Base-by-base conservation (phyloP, 2,797 vertebrate genomes). In the Coracias cyanogaster region DNA sequence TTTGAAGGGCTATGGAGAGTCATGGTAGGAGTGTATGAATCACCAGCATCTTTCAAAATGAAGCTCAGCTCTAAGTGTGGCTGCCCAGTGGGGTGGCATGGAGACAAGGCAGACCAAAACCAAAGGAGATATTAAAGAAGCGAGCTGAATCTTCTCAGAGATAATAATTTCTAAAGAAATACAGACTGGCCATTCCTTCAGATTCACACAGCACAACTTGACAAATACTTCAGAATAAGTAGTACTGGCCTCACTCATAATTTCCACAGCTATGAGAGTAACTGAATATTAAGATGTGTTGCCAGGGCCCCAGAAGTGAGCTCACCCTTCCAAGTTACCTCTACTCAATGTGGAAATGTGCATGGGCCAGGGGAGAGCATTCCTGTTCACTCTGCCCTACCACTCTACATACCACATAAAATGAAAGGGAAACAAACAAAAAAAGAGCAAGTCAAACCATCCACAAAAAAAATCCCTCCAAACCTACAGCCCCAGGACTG, bases 61-160 rank as follows among this genome's bases (percentile, higher is more conserved):
- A 67, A 73, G 15, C 33, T 91, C 35, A 78, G 57, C 70, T 64
- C 12, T 22, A 31, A 83, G 60, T 46, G 76, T 8, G 10, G 54
- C 58, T 55, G 33, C 45, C 45, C 46, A 55, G 78, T 77, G 77
- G 37, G 13, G 45, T 71, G 67, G 26, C 41, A 15, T 12, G 19
- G 46, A 88, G 76, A 69, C 21, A 45, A 57, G 51, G 48, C 54
- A 78, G 82, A 74, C 4, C 28, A 91, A 94, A 95, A 71, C 33
- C 45, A 89, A 92, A 67, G 82, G 37, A 92, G 64, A 87, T 93
- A 88, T 85, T 52, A 72, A 76, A 84, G 71, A 61, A 80, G 61
- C 77, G 12, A 67, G 15, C 17, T 7, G 7, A 89, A 89, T 70
- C 26, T 71, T 16, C 64, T 80, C 33, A 80, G 37, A 91, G 48